Evolutionary conservation across 2,888 invertebrate species (phyloP).

Genomic region (Scaptomyza cyrtandrae): DNA sequence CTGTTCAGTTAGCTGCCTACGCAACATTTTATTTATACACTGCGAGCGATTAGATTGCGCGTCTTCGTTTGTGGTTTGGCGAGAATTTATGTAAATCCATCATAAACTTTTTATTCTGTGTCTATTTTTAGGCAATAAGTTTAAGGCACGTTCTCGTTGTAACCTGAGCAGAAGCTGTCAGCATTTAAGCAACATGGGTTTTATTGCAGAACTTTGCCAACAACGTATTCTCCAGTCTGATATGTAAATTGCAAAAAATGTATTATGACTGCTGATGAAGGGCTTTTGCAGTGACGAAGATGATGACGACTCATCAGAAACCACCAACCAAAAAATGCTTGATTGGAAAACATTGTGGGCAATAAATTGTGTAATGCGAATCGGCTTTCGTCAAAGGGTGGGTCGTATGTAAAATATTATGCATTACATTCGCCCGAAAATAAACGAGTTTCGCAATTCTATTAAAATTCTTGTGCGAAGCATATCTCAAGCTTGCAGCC

Average conservation of each 20-base stretch:
- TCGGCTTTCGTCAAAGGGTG: neutral
- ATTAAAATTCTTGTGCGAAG: neutral
- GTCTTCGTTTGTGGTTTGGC: conserved; percentile 11
- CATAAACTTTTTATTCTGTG: neutral
- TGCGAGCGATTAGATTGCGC: conserved; percentile 15
- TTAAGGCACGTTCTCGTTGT: conserved; percentile 3
- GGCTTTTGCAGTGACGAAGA: conserved; percentile 7
- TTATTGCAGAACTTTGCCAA: conserved; percentile 36
- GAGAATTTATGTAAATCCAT: conserved; percentile 19
- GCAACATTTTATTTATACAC: conserved; percentile 25
- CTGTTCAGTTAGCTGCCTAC: conserved; percentile 33
- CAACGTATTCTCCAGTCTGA: conserved; percentile 28
- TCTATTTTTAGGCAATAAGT: conserved; percentile 22
- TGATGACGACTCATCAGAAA: conserved; percentile 4
- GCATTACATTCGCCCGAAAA: neutral
- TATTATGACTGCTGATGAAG: conserved; percentile 14
- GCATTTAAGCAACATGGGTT: conserved; percentile 37
- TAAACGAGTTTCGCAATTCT: neutral
- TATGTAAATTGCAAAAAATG: conserved; percentile 17
- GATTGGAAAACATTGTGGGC: conserved; percentile 7
- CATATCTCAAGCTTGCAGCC: neutral
- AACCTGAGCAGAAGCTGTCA: conserved; percentile 24
- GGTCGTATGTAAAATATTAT: conserved; percentile 4
- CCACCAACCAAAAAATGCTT: conserved; percentile 1
- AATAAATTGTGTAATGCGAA: neutral